Conservation (phyloP, 2,113 vertebrate species). For the Protobothrops mucrosquamatus region DNA sequence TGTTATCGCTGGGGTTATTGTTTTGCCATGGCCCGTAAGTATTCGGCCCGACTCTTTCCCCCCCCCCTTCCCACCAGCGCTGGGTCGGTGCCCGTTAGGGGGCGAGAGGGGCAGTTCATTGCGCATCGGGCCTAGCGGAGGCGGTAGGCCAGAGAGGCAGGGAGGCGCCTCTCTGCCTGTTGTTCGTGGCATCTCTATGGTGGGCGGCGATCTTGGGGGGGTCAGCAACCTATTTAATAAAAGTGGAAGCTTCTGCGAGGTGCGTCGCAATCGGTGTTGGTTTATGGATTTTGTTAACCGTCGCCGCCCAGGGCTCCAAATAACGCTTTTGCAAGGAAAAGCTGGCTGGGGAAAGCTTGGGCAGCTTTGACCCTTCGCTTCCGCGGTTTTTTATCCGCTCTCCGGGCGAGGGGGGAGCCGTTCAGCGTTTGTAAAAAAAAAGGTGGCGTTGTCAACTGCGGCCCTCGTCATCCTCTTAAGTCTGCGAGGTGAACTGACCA, state of each 20-base stretch:
- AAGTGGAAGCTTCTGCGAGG: not conserved
- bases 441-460: not conserved
- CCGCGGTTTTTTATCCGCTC: not conserved
- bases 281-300: not conserved
- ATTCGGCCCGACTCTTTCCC: not conserved
- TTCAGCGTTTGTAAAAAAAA: not conserved
- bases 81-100: not conserved
- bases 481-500: not conserved
- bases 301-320: not conserved
- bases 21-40: slow-evolving; percentile 65
- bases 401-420: not conserved
- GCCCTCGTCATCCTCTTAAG: not conserved
- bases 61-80: too few relatives aligned
- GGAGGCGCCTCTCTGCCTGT: not conserved
- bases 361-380: not conserved
- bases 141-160: slow-evolving; percentile 7
- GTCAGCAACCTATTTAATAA: not conserved
- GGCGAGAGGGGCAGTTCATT: not conserved
- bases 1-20: slow-evolving; percentile 15
- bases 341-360: not conserved
- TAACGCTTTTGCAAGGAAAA: too few relatives aligned
- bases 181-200: not conserved
- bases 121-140: not conserved
- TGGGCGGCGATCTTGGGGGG: not conserved
- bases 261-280: not conserved